These are phyloP conservation scores for Sprattus sprattus DNA, from an alignment of 2,113 vertebrate species.

Conservation along the genomic window DNA sequence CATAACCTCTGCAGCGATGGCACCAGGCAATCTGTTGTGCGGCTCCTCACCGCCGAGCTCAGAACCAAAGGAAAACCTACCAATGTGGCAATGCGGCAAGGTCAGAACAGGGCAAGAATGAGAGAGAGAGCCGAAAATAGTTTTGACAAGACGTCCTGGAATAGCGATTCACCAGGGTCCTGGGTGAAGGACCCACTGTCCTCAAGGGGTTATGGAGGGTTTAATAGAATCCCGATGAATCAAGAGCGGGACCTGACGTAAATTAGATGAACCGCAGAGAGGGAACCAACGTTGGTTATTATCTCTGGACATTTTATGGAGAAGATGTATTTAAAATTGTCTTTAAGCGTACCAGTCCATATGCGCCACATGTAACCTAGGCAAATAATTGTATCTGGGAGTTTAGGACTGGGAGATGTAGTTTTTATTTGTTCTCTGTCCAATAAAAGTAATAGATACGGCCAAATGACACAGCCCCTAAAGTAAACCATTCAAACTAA, in stretches of 20 bases:
- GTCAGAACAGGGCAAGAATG: background rate
- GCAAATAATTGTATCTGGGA: background rate
- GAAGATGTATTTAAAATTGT: background rate
- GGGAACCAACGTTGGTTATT: background rate
- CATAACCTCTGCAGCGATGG: background rate
- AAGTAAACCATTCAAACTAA: background rate
- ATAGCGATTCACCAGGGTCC: background rate
- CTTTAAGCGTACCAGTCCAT: background rate
- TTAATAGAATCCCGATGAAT: background rate
- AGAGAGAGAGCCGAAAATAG: constrained; percentile 1
- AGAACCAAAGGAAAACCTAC: background rate
- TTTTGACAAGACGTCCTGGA: constrained; percentile 6
- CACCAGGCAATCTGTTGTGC: background rate
- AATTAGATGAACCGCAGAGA: background rate
- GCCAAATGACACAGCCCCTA: background rate
- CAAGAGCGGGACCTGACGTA: background rate
- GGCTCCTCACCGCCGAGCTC: background rate
- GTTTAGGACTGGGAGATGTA: background rate
- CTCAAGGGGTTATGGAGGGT: background rate
- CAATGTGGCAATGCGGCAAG: background rate
- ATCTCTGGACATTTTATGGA: background rate
- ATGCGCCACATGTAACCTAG: background rate
- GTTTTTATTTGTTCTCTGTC: background rate
- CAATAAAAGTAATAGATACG: background rate
- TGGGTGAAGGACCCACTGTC: constrained; percentile 13